phyloP scores from a whole-genome alignment of 2,888 invertebrate genomes.

The Drosophila diplacantha region DNA sequence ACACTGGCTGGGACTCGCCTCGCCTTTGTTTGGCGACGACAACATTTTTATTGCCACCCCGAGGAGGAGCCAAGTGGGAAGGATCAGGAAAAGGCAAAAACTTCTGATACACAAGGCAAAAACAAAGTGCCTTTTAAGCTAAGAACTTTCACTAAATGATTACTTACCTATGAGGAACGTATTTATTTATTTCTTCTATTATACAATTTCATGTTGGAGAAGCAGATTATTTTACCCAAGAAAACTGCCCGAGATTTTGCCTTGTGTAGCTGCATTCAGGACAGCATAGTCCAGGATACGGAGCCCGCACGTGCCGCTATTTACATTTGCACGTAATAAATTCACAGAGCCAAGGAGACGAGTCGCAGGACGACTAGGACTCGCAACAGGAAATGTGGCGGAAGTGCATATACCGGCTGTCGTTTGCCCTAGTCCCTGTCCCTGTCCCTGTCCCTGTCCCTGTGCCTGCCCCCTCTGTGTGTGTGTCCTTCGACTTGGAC shows the following conservation, averaged over 20 bases:
- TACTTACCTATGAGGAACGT: neutral
- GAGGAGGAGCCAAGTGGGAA: slow-evolving; percentile 22
- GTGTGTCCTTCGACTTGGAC: slow-evolving; percentile 11
- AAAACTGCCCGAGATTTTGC: neutral
- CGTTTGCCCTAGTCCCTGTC: slow-evolving; percentile 24
- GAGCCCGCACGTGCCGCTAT: slow-evolving; percentile 71
- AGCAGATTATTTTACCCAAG: neutral
- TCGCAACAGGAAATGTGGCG: slow-evolving; percentile 59
- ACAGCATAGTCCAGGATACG: slow-evolving; percentile 11
- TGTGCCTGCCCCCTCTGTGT: neutral
- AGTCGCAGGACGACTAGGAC: slow-evolving; percentile 18
- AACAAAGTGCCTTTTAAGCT: neutral
- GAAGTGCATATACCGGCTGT: slow-evolving; percentile 64
- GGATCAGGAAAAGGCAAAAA: slow-evolving; percentile 6
- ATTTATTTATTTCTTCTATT: neutral
- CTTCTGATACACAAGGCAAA: neutral
- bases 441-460: neutral
- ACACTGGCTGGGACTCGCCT: slow-evolving; percentile 16
- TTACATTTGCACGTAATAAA: slow-evolving; percentile 76
- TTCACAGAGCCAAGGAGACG: slow-evolving; percentile 46
- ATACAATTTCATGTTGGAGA: no score
- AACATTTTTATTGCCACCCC: slow-evolving; percentile 60
- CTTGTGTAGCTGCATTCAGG: slow-evolving; percentile 33
- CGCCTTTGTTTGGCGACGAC: slow-evolving; percentile 62
- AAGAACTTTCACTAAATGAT: neutral